A percentile compares a stretch with the other conserved stretches of the same genome.
These are phyloP conservation scores for Rhagonycha fulva DNA, from an alignment of 2,888 invertebrate genomes.

Conservation along the genomic window DNA sequence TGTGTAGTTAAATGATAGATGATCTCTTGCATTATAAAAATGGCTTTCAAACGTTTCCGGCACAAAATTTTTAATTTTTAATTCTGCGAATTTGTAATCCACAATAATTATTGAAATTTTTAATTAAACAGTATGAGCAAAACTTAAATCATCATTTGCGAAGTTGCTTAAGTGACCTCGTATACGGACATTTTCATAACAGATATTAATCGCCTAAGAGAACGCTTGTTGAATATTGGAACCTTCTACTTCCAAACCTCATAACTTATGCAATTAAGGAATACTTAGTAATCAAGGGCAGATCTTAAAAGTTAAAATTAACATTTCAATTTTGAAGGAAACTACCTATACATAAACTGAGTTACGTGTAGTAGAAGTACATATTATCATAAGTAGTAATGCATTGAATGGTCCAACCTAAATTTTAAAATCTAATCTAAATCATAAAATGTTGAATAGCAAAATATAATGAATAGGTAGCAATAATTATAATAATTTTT, in stretches of 20 bases:
- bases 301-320: not conserved
- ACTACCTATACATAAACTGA: not conserved
- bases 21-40: constrained; percentile 8
- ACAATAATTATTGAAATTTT: not conserved
- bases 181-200: not conserved
- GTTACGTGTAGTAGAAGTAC: too few species aligned
- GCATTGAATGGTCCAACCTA: not conserved
- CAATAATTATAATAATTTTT: not conserved
- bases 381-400: not conserved
- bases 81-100: not conserved
- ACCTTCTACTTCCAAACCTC: not conserved
- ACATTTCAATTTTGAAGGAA: not conserved
- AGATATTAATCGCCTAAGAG: not conserved
- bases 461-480: not conserved
- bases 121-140: not conserved
- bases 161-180: not conserved
- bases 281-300: not conserved
- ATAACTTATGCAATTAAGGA: not conserved
- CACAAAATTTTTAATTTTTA: not conserved
- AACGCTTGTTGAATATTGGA: not conserved
- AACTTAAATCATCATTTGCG: not conserved
- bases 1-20: constrained; percentile 13
- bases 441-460: not conserved
- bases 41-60: not conserved
- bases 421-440: too few species aligned